These are phyloP conservation scores for Drosophila anomelani DNA, from an alignment of 2,888 invertebrate genomes.

Conservation along the genomic window DNA sequence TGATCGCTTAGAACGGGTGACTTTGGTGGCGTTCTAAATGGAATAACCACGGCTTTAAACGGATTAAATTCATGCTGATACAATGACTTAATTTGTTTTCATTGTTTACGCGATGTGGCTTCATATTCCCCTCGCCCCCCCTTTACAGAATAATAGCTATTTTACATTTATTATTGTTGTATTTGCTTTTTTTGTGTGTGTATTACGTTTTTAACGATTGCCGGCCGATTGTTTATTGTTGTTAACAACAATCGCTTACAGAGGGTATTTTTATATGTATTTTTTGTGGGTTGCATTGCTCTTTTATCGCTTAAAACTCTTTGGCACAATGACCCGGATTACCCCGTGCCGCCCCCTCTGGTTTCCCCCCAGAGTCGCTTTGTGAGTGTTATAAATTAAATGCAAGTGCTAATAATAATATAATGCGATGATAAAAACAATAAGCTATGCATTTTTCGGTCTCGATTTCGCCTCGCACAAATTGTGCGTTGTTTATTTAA, in stretches of 20 bases:
- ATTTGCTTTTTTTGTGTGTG: slow-evolving; percentile 9
- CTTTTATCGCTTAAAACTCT: slow-evolving; percentile 35
- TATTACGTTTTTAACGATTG: slow-evolving; percentile 16
- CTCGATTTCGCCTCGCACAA: slow-evolving; percentile 34
- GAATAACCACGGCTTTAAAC: slow-evolving; percentile 32
- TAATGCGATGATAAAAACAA: slow-evolving; percentile 60
- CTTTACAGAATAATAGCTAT: slow-evolving; percentile 18
- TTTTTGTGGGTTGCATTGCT: background rate
- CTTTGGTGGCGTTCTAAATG: background rate
- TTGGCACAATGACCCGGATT: slow-evolving; percentile 10
- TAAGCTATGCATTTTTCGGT: slow-evolving; percentile 39
- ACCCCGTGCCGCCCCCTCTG: background rate
- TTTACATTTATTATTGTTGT: slow-evolving; percentile 36
- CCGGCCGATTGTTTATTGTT: slow-evolving; percentile 53
- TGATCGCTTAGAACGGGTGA: slow-evolving; percentile 23
- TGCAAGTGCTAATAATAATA: slow-evolving; percentile 61
- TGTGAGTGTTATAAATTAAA: slow-evolving; percentile 52
- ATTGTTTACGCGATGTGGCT: slow-evolving; percentile 29
- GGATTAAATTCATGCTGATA: slow-evolving; percentile 22
- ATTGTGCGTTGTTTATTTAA: slow-evolving; percentile 42
- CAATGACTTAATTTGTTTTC: slow-evolving; percentile 40
- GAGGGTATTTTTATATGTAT: slow-evolving; percentile 11
- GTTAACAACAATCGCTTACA: slow-evolving; percentile 49
- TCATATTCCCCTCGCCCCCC: background rate
- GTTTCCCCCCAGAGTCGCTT: slow-evolving; percentile 2